Base-by-base conservation (phyloP, 2,888 invertebrate genomes). In the Ectemnius continuus region DNA sequence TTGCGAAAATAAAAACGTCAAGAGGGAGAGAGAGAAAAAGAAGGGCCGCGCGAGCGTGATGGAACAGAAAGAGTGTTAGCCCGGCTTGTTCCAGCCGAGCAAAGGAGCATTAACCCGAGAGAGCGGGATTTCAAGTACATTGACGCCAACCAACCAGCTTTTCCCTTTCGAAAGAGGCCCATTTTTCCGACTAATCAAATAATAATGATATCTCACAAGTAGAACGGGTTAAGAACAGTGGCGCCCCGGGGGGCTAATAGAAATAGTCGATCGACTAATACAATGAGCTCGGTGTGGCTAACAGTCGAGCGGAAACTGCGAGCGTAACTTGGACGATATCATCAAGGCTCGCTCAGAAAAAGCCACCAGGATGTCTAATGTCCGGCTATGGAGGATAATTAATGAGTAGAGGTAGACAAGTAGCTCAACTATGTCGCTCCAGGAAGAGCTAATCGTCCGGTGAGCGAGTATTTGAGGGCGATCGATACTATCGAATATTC, bases 211-310 rank as follows among this genome's bases (percentile, higher is more conserved):
- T 52, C 52, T 47, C n/a, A 47, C 47, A 2, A 47, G 23, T 47
- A 47, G 47, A n/a, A 23, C 8, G 8, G 8, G 28, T 1, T 36
- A 14, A 46, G 58, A 26, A 52, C 62, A 66, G 20, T 48, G 1
- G 36, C 36, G 47, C 74, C 69, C 62, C 59, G 48, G 47, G 48
- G 63, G 47, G 61, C 64, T n/a, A 75, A 70, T 70, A 66, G 64
- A 64, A 70, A 75, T 76, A 67, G 61, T 57, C 62, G 57, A 5
- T 45, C 16, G 23, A 52, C 36, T 45, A 16, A 20, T 18, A 58
- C 58, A 58, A 58, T 58, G 58, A 16, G 58, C 1, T 5, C 58
- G 16, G 58, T 58, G 20, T 58, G 13, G 26, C 58, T 36, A 36
- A 36, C 36, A 20, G 18, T 18, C 20, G 14, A 58, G 52, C 52